Conservation (phyloP, 2,888 invertebrate species). For the Encarsia formosa region DNA sequence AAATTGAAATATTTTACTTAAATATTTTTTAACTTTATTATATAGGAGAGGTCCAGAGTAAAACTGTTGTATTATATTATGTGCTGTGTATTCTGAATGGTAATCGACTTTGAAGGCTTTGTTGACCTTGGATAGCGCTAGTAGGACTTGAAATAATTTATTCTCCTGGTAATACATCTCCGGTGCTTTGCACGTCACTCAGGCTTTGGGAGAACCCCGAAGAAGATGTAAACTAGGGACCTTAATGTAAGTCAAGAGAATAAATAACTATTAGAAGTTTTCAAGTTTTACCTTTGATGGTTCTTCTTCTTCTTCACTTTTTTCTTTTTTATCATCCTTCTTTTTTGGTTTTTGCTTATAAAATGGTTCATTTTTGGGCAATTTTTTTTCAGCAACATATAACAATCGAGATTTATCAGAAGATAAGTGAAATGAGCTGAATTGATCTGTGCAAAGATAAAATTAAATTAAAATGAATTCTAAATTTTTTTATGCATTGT, state of each 20-base stretch:
- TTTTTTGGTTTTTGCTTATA: slow-evolving; percentile 59
- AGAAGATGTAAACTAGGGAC: too few relatives aligned
- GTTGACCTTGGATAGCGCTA: too few relatives aligned
- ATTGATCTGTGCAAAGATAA: slow-evolving; percentile 51
- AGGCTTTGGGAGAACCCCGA: too few relatives aligned
- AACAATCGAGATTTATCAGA: slow-evolving; percentile 66
- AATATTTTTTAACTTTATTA: not conserved
- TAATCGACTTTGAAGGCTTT: too few relatives aligned
- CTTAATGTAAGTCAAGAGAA: too few relatives aligned
- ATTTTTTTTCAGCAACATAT: slow-evolving; percentile 79
- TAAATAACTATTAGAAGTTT: not conserved
- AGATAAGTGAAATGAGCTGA: slow-evolving; percentile 68
- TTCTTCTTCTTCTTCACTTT: slow-evolving; percentile 38
- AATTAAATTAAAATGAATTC: not conserved
- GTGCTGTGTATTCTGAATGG: too few relatives aligned
- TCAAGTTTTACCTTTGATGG: slow-evolving; percentile 13
- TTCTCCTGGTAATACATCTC: too few relatives aligned
- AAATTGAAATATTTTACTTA: not conserved
- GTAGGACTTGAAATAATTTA: too few relatives aligned
- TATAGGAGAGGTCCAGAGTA: not conserved
- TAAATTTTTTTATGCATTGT: not conserved
- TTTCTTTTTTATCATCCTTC: slow-evolving; percentile 35
- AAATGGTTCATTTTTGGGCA: slow-evolving; percentile 70
- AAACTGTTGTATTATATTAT: too few relatives aligned
- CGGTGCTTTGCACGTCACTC: too few relatives aligned